Percentiles rank a stretch among this genome's conserved stretches.
These are phyloP conservation scores for Cyprinus carpio DNA, from an alignment of 2,113 vertebrate species.

Conservation along the genomic window DNA sequence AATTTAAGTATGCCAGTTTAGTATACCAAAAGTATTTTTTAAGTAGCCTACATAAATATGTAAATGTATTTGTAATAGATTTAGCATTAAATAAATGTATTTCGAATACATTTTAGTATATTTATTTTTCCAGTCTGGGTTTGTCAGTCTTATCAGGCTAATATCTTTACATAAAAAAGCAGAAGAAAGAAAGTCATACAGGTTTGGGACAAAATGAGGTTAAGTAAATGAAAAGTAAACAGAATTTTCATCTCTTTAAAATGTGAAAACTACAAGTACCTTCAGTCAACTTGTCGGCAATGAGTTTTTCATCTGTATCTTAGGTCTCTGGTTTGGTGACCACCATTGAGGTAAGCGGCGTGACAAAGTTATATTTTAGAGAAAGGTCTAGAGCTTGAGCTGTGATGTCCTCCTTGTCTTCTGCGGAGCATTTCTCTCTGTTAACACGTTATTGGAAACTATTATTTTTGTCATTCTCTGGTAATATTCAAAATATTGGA, in stretches of 20 bases:
- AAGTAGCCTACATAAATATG: too few relatives aligned
- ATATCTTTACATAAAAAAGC: neutral
- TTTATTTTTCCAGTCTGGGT: too few relatives aligned
- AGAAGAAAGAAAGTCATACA: neutral
- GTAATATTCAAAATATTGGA: neutral
- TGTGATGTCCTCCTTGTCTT: constrained; percentile 70
- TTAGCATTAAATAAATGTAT: too few relatives aligned
- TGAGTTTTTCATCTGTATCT: constrained; percentile 54
- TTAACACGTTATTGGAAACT: neutral
- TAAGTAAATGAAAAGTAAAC: neutral
- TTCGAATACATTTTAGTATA: too few relatives aligned
- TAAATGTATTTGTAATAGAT: too few relatives aligned
- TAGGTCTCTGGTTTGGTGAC: constrained; percentile 80
- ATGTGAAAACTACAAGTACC: constrained; percentile 50
- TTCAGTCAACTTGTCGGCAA: constrained; percentile 86
- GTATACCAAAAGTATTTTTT: too few relatives aligned
- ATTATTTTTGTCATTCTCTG: neutral
- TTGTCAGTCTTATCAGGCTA: neutral
- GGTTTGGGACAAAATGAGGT: neutral
- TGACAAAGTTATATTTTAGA: constrained; percentile 86
- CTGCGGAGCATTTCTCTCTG: constrained; percentile 73
- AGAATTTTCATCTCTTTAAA: neutral
- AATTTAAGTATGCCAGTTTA: too few relatives aligned
- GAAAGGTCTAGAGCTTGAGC: constrained; percentile 79
- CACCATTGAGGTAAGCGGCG: constrained; percentile 92